Evolutionary conservation across 2,888 invertebrate species (phyloP).

Genomic region (Xestia rhomboidea): DNA sequence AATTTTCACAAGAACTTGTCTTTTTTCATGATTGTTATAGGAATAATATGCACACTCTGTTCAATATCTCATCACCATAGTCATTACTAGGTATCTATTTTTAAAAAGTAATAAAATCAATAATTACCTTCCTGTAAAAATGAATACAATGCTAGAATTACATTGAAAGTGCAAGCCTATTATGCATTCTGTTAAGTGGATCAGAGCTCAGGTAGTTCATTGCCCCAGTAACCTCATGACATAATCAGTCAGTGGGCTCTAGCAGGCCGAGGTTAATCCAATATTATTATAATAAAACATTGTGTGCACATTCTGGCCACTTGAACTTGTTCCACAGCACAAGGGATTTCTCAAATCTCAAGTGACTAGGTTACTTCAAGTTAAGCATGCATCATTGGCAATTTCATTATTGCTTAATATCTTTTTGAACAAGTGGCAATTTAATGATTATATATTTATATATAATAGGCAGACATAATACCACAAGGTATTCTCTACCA

Average conservation of each 20-base stretch:
- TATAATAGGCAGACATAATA: no score
- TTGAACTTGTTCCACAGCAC: not conserved
- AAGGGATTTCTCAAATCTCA: not conserved
- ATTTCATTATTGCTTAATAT: not conserved
- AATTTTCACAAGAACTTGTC: slow-evolving; percentile 6
- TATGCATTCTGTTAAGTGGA: slow-evolving; percentile 50
- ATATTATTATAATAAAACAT: slow-evolving; percentile 31
- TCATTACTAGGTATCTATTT: not conserved
- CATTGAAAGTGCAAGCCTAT: slow-evolving; percentile 9
- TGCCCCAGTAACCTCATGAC: slow-evolving; percentile 68
- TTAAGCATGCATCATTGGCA: no score
- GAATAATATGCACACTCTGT: not conserved
- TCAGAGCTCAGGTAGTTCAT: slow-evolving; percentile 64
- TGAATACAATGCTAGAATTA: not conserved
- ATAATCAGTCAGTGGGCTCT: slow-evolving; percentile 55
- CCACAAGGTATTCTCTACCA: no score
- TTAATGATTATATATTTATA: not conserved
- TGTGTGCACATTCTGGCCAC: not conserved
- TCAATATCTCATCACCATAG: not conserved
- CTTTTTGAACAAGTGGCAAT: not conserved
- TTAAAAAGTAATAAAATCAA: not conserved
- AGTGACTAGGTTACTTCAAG: not conserved
- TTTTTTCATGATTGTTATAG: not conserved
- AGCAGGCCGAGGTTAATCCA: slow-evolving; percentile 51
- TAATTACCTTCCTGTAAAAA: not conserved